Conservation (phyloP, 2,113 vertebrate genomes). For the Corythoichthys intestinalis region DNA sequence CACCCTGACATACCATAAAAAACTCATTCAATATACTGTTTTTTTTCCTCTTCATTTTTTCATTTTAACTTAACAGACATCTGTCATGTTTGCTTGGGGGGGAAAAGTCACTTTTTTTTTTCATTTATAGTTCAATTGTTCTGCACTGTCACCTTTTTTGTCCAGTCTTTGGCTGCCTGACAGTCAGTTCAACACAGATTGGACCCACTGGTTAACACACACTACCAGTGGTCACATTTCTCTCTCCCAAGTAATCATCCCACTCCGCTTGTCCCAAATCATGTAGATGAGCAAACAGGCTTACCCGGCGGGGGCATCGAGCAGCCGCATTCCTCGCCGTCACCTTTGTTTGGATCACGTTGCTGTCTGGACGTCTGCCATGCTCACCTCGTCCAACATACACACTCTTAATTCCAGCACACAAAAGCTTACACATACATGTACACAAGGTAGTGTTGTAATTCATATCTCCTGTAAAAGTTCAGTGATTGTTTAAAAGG, state of each 20-base stretch:
- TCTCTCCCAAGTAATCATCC: slow-evolving; percentile 59
- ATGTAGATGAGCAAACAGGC: slow-evolving; percentile 55
- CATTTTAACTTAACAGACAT: slow-evolving; percentile 76
- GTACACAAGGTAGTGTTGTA: slow-evolving; percentile 23
- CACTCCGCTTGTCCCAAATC: slow-evolving; percentile 37
- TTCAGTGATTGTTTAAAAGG: slow-evolving; percentile 39
- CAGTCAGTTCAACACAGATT: slow-evolving; percentile 75
- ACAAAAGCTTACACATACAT: not conserved
- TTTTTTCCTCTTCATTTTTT: slow-evolving; percentile 69
- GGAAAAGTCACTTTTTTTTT: slow-evolving; percentile 73
- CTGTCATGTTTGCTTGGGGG: slow-evolving; percentile 68
- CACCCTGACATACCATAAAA: slow-evolving; percentile 76
- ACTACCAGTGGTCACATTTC: slow-evolving; percentile 53
- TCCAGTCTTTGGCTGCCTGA: slow-evolving; percentile 74
- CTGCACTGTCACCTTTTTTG: slow-evolving; percentile 37
- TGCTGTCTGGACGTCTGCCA: slow-evolving; percentile 44
- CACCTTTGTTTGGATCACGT: slow-evolving; percentile 49
- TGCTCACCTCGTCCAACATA: slow-evolving; percentile 31
- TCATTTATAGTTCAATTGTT: slow-evolving; percentile 43
- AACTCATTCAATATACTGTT: slow-evolving; percentile 77
- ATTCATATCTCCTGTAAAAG: slow-evolving; percentile 34
- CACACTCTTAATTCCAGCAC: slow-evolving; percentile 15
- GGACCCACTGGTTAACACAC: slow-evolving; percentile 71
- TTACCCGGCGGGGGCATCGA: slow-evolving; percentile 47
- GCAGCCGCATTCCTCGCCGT: slow-evolving; percentile 49